Evolutionary conservation across 1,140 invertebrate species (phyloP), one percentile per base, ranked within the genome.

Genomic region (Camponotus vicinus): DNA sequence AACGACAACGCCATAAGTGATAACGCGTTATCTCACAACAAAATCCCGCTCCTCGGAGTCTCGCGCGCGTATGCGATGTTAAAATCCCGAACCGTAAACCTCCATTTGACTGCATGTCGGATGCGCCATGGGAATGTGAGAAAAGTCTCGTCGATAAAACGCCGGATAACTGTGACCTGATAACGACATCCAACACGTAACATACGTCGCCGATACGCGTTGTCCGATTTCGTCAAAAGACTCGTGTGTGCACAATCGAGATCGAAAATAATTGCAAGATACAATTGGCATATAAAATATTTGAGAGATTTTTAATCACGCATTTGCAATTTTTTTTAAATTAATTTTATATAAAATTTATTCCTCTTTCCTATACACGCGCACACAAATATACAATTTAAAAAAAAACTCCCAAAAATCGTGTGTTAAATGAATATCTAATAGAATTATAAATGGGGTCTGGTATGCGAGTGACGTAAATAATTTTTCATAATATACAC

Each of bases 21-120:
- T 83, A 61, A 75, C 69, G 37, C 55, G 49, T 37, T 71, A 82
- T 69, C 37, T 52, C 6, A 18, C 3, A 21, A 32, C 61, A 27
- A 49, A 59, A 85, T 57, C 71, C 13, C 13, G 27, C 4, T 9
- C 42, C 0, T 13, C 57, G 52, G 6, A 34, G 55, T 45, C 55
- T 42, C 32, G 45, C 45, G 13, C 45, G 45, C 45, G 55, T 75
- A 27, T 27, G 13, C 27, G 66, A 21, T 32, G 78, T 52, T 64
- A 67, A 70, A 87, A 85, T 77, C 57, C 45, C 13, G 4, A 0
- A 2, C 7, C 64, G 15, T 70, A 69, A 84, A 87, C 63, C 73
- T 77, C 40, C 71, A 42, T 84, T 87, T 71, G 85, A 86, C 45
- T 70, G 86, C 57, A n/a, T 32, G 55, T 34, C 52, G 13, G 18